These are phyloP conservation scores for Dicranocentrus wangi DNA, from an alignment of 2,888 invertebrate genomes.

Conservation along the genomic window DNA sequence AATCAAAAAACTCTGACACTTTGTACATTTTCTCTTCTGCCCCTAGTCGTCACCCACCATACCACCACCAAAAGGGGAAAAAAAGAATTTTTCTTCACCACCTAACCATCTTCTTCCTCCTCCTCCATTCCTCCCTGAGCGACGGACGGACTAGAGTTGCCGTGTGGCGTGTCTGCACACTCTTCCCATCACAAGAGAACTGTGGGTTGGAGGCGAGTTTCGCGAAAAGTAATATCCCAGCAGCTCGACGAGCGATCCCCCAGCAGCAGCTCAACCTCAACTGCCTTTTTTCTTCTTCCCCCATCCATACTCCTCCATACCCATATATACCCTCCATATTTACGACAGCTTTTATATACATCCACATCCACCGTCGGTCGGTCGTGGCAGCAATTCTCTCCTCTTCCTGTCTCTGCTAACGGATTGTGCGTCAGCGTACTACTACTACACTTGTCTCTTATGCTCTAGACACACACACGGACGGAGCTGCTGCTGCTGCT, in stretches of 20 bases:
- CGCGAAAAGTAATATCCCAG: constrained; percentile 25
- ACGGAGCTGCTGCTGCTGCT: too few relatives aligned
- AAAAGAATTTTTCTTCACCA: not conserved
- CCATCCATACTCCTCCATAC: not conserved
- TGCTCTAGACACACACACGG: too few relatives aligned
- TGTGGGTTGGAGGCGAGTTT: constrained; percentile 4
- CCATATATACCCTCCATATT: not conserved
- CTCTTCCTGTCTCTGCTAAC: constrained; percentile 15
- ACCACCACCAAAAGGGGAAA: constrained; percentile 14
- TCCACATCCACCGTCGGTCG: not conserved
- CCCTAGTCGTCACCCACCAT: not conserved
- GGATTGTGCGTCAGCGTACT: constrained; percentile 62
- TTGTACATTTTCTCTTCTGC: not conserved
- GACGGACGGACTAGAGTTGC: not conserved
- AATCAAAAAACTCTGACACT: too few relatives aligned
- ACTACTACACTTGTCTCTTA: constrained; percentile 6
- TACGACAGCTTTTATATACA: too few relatives aligned
- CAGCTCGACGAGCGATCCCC: not conserved
- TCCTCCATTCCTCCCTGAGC: too few relatives aligned
- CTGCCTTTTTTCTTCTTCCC: constrained; percentile 2
- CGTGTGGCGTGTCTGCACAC: constrained; percentile 8
- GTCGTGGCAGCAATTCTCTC: not conserved
- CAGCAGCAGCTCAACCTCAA: not conserved
- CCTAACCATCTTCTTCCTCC: not conserved
- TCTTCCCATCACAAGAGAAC: constrained; percentile 16